phyloP scores from a whole-genome alignment of 2,888 invertebrate genomes.

The Callyntrura sp. region DNA sequence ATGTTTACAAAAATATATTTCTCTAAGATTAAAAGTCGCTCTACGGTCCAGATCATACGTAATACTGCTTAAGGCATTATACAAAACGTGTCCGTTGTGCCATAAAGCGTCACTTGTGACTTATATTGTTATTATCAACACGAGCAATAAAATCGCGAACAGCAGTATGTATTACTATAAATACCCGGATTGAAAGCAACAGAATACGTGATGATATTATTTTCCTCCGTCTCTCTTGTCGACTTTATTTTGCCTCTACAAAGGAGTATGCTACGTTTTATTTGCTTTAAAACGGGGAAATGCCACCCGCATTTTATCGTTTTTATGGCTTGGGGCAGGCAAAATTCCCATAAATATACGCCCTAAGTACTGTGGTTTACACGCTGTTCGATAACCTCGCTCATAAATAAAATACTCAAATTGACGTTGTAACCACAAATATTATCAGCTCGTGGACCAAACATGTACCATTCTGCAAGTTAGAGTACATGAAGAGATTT shows the following conservation, averaged over 20 bases:
- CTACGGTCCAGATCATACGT: too few species aligned
- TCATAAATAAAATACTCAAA: neutral
- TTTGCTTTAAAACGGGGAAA: constrained; percentile 7
- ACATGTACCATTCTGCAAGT: too few species aligned
- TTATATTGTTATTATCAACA: too few species aligned
- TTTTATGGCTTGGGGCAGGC: constrained; percentile 54
- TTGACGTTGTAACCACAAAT: neutral
- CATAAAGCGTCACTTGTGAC: too few species aligned
- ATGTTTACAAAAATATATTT: too few species aligned
- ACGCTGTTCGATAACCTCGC: neutral
- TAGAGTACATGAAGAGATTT: neutral
- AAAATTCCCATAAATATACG: constrained; percentile 61
- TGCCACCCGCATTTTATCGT: constrained; percentile 35
- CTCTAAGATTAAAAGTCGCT: too few species aligned
- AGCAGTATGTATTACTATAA: too few species aligned
- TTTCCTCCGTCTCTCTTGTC: neutral
- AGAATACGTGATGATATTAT: constrained; percentile 2
- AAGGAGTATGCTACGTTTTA: neutral
- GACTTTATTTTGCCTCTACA: neutral
- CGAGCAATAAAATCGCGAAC: too few species aligned
- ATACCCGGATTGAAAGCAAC: neutral
- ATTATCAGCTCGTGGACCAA: neutral
- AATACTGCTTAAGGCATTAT: too few species aligned
- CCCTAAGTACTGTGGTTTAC: constrained; percentile 20
- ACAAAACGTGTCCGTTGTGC: too few species aligned